Evolutionary conservation across 2,888 invertebrate species (phyloP).

Genomic region (Xylota sylvarum): DNA sequence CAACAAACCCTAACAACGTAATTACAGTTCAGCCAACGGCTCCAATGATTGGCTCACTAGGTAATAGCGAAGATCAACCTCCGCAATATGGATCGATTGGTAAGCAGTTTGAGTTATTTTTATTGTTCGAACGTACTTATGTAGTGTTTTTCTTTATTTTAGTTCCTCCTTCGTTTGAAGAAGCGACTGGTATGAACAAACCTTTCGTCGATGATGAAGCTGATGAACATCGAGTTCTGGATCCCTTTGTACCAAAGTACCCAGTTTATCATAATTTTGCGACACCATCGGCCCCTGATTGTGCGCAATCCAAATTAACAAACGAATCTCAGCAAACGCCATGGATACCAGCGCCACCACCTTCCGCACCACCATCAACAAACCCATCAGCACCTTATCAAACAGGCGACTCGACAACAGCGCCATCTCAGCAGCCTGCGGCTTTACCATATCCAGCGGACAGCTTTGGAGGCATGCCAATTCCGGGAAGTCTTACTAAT

Average conservation of each 20-base stretch:
- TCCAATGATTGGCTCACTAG: conserved; percentile 76
- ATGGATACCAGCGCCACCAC: background rate
- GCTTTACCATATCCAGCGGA: conserved; percentile 41
- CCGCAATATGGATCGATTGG: conserved; percentile 80
- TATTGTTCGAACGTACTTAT: background rate
- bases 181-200: conserved; percentile 78
- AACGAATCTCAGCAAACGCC: conserved; percentile 5
- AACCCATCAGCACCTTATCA: background rate
- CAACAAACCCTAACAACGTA: conserved; percentile 74
- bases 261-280: conserved; percentile 81
- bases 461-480: conserved; percentile 10
- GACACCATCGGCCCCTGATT: conserved; percentile 54
- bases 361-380: background rate
- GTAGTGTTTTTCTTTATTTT: conserved; percentile 3
- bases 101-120: conserved; percentile 52
- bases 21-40: conserved; percentile 78
- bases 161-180: conserved; percentile 80
- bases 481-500: background rate
- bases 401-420: background rate
- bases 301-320: background rate
- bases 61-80: conserved; percentile 74
- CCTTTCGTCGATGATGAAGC: conserved; percentile 79
- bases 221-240: conserved; percentile 78
- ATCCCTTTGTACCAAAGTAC: conserved; percentile 80
- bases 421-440: background rate